Evolutionary conservation across 1,140 invertebrate genomes (phyloP).

Genomic region (Drosophila kepulauana): DNA sequence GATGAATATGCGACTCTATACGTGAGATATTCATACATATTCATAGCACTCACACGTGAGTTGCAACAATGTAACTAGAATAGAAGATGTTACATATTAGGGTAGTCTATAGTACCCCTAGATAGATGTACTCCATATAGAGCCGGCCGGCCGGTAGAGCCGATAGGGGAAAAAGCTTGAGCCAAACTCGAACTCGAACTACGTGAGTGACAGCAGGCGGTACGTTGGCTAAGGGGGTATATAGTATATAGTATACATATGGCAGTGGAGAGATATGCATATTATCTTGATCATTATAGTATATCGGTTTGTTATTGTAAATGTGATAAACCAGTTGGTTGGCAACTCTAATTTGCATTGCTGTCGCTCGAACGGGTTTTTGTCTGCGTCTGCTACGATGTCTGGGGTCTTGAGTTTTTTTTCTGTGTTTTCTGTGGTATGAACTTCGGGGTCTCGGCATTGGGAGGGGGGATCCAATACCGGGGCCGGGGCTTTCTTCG

Average conservation of each 20-base stretch:
- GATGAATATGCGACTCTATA: neutral
- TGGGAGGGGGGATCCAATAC: neutral
- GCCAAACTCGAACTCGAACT: constrained; percentile 7
- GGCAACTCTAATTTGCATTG: constrained; percentile 80
- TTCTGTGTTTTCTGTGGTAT: neutral
- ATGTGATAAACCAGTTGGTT: constrained; percentile 71
- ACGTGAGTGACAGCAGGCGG: constrained; percentile 58
- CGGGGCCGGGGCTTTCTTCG: constrained; percentile 46
- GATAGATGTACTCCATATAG: neutral
- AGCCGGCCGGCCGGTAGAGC: constrained; percentile 30
- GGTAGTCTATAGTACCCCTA: neutral
- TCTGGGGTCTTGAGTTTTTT: constrained; percentile 14
- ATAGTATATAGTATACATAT: neutral
- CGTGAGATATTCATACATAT: constrained; percentile 30
- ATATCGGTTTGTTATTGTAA: constrained; percentile 18
- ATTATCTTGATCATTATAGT: neutral
- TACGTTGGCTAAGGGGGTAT: constrained; percentile 6
- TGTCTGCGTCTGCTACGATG: constrained; percentile 28
- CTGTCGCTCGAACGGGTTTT: constrained; percentile 46
- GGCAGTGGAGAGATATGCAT: neutral
- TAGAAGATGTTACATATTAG: constrained; percentile 1
- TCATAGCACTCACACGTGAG: constrained; percentile 14
- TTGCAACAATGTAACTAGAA: constrained; percentile 13
- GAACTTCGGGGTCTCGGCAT: constrained; percentile 8
- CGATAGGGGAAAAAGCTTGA: constrained; percentile 3